phyloP scores from a whole-genome alignment of 1,140 invertebrate genomes.

The Druon quercuslanigerum region DNA sequence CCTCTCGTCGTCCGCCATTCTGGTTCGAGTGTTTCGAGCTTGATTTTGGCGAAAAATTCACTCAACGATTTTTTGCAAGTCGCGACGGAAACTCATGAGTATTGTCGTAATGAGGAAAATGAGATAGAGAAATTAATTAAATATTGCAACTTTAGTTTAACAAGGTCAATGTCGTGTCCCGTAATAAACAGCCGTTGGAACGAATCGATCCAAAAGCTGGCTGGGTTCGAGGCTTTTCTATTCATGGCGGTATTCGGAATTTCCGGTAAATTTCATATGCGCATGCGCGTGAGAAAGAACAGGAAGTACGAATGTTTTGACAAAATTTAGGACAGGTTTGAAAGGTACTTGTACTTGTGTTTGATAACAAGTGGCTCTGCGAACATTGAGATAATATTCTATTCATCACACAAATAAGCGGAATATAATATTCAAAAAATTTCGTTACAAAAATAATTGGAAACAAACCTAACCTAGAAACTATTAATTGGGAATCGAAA shows the following conservation, averaged over 20 bases:
- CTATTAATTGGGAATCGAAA: no score
- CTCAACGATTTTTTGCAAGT: not conserved
- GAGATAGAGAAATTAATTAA: not conserved
- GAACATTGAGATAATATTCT: no score
- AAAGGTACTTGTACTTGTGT: no score
- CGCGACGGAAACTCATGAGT: not conserved
- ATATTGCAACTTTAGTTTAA: not conserved
- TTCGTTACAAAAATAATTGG: no score
- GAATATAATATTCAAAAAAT: no score
- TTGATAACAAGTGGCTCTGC: no score
- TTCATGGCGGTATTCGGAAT: not conserved
- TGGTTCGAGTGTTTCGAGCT: not conserved
- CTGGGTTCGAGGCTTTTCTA: conserved; percentile 1
- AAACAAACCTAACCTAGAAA: no score
- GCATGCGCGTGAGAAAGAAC: not conserved
- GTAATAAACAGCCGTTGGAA: not conserved
- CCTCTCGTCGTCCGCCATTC: conserved; percentile 5
- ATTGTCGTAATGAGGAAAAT: not conserved
- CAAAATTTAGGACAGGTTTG: not conserved
- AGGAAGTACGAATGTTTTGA: not conserved
- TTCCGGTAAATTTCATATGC: not conserved
- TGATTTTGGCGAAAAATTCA: not conserved
- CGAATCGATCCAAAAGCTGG: conserved; percentile 4
- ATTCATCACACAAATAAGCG: no score
- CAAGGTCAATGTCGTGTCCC: not conserved